A percentile compares a stretch with the other conserved stretches of the same genome.
Conservation (phyloP, 2,797 vertebrate species). For the Gallinago solitaria region DNA sequence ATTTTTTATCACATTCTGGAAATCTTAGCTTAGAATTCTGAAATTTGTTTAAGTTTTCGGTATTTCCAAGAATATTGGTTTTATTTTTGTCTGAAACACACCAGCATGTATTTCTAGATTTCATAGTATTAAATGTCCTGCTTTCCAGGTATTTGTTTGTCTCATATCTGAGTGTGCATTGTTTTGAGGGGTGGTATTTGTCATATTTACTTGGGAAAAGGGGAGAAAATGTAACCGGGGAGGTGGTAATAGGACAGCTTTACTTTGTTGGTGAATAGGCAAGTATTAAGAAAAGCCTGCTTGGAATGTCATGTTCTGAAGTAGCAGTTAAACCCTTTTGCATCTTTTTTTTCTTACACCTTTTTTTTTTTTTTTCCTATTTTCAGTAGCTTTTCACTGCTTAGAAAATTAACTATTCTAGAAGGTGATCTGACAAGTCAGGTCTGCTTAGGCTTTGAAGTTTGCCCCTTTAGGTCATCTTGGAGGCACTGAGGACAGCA, state of each 20-base stretch:
- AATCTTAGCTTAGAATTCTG: neutral
- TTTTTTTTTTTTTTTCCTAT: neutral
- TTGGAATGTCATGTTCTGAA: neutral
- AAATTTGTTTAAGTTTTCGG: neutral
- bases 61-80: neutral
- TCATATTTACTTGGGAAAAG: neutral
- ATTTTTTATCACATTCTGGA: neutral
- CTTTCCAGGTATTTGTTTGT: neutral
- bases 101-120: neutral
- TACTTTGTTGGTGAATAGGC: neutral
- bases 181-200: neutral
- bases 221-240: neutral
- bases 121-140: neutral
- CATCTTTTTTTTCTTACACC: neutral
- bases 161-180: neutral
- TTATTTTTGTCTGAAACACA: neutral
- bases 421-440: neutral
- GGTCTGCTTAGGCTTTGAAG: neutral
- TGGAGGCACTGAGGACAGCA: neutral
- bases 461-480: neutral
- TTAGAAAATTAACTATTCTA: neutral
- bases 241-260: neutral
- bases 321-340: neutral
- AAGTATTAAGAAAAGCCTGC: neutral
- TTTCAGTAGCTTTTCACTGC: neutral